phyloP scores from a whole-genome alignment of 2,113 vertebrate species.

The Physeter macrocephalus region DNA sequence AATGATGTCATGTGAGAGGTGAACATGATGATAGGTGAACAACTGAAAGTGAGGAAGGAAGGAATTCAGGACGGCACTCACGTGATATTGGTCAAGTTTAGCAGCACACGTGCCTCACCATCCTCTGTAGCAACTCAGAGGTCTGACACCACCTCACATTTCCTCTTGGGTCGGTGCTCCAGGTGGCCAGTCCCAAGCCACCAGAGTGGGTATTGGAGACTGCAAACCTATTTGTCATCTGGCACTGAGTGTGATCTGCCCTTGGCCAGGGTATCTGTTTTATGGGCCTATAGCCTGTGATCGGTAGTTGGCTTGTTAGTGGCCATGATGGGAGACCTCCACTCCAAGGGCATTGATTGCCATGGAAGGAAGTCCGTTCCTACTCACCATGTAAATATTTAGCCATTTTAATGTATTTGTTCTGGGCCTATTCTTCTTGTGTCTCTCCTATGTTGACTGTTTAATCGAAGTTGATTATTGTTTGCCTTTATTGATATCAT shows the following conservation, averaged over 20 bases:
- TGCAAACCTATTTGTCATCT: background rate
- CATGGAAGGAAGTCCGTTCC: background rate
- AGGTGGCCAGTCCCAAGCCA: background rate
- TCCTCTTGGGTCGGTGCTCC: background rate
- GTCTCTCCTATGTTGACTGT: conserved; percentile 50
- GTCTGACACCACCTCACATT: background rate
- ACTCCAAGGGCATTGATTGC: background rate
- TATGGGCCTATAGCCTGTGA: background rate
- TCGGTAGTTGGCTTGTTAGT: background rate
- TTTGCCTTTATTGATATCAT: conserved; percentile 47
- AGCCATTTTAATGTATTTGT: conserved; percentile 48
- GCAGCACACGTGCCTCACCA: accelerated
- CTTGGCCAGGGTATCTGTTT: background rate
- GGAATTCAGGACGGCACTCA: background rate
- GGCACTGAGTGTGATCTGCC: background rate
- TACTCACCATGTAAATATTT: conserved; percentile 41
- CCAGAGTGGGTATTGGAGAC: background rate
- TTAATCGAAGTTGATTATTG: conserved; percentile 44
- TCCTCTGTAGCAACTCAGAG: background rate
- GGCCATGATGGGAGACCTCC: background rate
- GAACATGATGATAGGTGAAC: background rate
- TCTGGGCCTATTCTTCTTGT: conserved; percentile 29
- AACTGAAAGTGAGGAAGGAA: background rate
- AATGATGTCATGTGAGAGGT: background rate
- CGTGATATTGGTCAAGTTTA: background rate